phyloP scores from a whole-genome alignment of 1,140 invertebrate genomes.

The Pygmarrhopalites habei region DNA sequence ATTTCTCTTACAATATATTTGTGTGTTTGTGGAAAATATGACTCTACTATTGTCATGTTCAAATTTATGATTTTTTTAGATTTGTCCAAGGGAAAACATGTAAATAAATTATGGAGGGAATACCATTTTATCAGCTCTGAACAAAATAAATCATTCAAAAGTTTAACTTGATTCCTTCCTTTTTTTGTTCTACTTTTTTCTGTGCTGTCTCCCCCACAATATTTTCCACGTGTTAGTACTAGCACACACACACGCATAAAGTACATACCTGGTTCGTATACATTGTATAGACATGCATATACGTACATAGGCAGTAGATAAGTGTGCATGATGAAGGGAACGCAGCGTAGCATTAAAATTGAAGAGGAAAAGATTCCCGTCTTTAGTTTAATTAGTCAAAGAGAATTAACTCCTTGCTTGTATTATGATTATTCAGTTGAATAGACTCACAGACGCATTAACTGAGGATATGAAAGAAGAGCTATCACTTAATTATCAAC shows the following conservation, averaged over 20 bases:
- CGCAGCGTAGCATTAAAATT: constrained; percentile 6
- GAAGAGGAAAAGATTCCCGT: constrained; percentile 1
- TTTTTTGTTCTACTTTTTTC: background rate
- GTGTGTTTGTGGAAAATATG: no score
- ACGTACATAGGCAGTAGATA: background rate
- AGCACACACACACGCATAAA: constrained; percentile 4
- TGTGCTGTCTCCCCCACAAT: background rate
- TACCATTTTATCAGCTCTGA: no score
- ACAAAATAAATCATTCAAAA: no score
- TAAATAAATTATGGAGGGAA: no score
- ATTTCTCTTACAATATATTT: no score
- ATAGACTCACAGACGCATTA: background rate
- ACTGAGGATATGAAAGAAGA: constrained; percentile 5
- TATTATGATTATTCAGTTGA: constrained; percentile 9
- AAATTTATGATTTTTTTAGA: no score
- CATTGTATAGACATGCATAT: background rate
- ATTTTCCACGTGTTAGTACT: background rate
- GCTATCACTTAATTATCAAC: constrained; percentile 4
- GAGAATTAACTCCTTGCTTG: constrained; percentile 24
- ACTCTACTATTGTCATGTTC: no score
- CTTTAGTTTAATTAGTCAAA: constrained; percentile 23
- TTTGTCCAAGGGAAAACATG: no score
- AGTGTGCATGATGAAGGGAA: background rate
- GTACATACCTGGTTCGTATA: background rate
- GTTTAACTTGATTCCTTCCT: no score